Evolutionary conservation across 2,797 vertebrate genomes (phyloP).

Genomic region (Parauchenoglanis ngamensis): DNA sequence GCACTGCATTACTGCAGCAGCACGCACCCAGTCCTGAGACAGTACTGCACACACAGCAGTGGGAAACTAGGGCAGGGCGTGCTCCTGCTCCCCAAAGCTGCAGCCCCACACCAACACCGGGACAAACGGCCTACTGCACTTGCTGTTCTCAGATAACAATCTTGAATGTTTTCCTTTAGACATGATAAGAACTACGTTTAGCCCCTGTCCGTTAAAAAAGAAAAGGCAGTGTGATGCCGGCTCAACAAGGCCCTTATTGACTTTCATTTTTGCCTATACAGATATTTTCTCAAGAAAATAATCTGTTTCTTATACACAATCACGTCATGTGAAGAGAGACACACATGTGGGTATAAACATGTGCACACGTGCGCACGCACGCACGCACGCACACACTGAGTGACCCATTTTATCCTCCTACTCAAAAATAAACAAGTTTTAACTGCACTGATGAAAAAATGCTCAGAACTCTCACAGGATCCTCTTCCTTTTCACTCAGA

Average conservation of each 20-base stretch:
- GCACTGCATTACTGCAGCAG: constrained; percentile 16
- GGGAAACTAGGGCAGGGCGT: constrained; percentile 49
- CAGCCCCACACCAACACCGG: constrained; percentile 22
- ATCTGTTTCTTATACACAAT: background rate
- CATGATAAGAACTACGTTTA: background rate
- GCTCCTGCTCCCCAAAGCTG: constrained; percentile 28
- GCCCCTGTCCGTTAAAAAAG: background rate
- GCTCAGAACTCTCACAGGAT: background rate
- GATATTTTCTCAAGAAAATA: constrained; percentile 8
- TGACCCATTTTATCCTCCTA: constrained; percentile 7
- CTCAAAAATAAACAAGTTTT: constrained; percentile 26
- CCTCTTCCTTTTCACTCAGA: background rate
- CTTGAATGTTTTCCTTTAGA: background rate
- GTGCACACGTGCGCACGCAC: no score
- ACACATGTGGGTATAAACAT: background rate
- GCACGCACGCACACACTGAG: background rate
- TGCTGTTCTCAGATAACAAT: background rate
- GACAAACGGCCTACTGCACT: background rate
- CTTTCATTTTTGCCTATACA: background rate
- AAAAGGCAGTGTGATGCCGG: background rate
- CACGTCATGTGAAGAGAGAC: background rate
- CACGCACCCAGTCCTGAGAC: constrained; percentile 8
- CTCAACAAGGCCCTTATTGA: background rate
- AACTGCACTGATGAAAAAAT: background rate
- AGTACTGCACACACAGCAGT: constrained; percentile 29